Conservation (phyloP, 1,140 invertebrate genomes). For the Plodia interpunctella region DNA sequence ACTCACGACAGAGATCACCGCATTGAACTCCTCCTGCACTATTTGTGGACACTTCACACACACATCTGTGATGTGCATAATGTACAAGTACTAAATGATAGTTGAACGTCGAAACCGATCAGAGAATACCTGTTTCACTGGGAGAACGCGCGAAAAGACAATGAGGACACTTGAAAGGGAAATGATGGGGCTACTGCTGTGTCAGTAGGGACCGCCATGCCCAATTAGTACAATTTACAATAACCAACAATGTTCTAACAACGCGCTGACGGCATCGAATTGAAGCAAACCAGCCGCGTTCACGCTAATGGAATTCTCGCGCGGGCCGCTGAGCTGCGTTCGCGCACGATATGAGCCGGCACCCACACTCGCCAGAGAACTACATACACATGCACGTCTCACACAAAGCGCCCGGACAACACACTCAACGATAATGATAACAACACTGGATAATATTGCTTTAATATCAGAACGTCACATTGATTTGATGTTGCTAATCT, state of each 20-base stretch:
- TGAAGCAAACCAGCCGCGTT: slow-evolving; percentile 66
- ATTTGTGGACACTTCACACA: slow-evolving; percentile 69
- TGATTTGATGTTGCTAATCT: neutral
- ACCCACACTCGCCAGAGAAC: slow-evolving; percentile 21
- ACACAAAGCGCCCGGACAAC: slow-evolving; percentile 35
- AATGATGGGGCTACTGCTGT: slow-evolving; percentile 60
- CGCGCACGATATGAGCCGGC: slow-evolving; percentile 53
- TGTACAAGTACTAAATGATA: slow-evolving; percentile 45
- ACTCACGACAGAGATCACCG: slow-evolving; percentile 65
- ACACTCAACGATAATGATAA: slow-evolving; percentile 17
- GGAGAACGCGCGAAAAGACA: slow-evolving; percentile 44
- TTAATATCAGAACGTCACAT: slow-evolving; percentile 33
- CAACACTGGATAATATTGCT: slow-evolving; percentile 38
- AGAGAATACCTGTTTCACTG: slow-evolving; percentile 35
- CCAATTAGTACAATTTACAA: slow-evolving; percentile 74
- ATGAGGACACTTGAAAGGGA: slow-evolving; percentile 47
- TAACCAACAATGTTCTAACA: slow-evolving; percentile 59
- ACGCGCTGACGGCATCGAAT: slow-evolving; percentile 67
- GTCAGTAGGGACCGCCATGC: slow-evolving; percentile 59
- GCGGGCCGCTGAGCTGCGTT: slow-evolving; percentile 59
- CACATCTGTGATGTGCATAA: slow-evolving; percentile 63
- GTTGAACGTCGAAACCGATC: slow-evolving; percentile 25
- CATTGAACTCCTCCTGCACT: slow-evolving; percentile 62
- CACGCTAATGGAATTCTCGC: slow-evolving; percentile 63
- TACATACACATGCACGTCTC: slow-evolving; percentile 34